Base-by-base conservation (phyloP, 2,888 invertebrate species). In the Mythimna loreyi region DNA sequence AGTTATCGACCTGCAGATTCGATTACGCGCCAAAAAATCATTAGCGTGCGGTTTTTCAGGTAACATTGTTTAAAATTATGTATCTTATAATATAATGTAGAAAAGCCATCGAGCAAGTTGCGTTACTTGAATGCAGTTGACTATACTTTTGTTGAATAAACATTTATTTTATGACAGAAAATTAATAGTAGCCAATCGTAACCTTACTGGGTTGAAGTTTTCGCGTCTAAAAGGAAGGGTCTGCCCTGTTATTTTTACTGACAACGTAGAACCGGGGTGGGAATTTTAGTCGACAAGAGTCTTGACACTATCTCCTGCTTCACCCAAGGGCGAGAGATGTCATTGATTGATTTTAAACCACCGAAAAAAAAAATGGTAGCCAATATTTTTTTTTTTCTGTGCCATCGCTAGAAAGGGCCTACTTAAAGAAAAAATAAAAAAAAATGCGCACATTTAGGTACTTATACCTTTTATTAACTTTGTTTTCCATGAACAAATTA, bases 1-100 rank as follows among this genome's bases (percentile, higher is more conserved):
- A 36, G 33, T 66, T 66, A 25, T 47, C 25, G 45, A 67, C 52
- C 56, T 66, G n/a, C 2, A 9, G 30, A 19, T 73, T 57, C 23
- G 7, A 43, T 23, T 43, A 21, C 53, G 23, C 65, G 65, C 5
- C 25, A 49, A 49, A 49, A 47, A 49, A 25, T 40, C 16, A 25
- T 8, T 36, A 40, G 19, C 25, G 4, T 19, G 43, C 30, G 25
- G 16, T 13, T 43, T 30, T 66, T 33, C 19, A 25, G n/a, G n/a
- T 36, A 21, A 19, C 4, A 28, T 28, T 19, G n/a, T 16, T 50
- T 23, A 2, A 25, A 16, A 7, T 55, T 21, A 30, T 47, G 21
- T 30, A 30, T 7, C 1, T 1, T 25, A 33, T 4, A 25, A 16
- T 23, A 30, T 21, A 16, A 8, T 50, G 52, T 0, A 25, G 11